A percentile compares a stretch with the other conserved stretches of the same genome.
phyloP scores from a whole-genome alignment of 2,888 invertebrate species.

The Erebia epiphron region DNA sequence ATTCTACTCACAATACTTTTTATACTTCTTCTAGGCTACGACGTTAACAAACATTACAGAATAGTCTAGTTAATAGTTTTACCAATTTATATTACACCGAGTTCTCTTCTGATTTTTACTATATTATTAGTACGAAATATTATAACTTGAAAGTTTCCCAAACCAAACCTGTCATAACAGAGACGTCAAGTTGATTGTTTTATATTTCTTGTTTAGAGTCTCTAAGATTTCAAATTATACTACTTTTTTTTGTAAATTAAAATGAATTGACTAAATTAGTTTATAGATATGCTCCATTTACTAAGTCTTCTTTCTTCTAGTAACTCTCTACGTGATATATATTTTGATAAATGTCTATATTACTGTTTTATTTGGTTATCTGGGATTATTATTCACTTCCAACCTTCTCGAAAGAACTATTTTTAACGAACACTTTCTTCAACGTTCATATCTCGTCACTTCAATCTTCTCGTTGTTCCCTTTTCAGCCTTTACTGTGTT shows the following conservation, averaged over 20 bases:
- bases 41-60: not conserved
- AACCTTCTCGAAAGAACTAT: slow-evolving; percentile 11
- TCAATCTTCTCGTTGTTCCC: slow-evolving; percentile 44
- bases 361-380: not conserved
- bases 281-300: slow-evolving; percentile 9
- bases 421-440: slow-evolving; percentile 8
- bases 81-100: not conserved
- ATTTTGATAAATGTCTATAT: slow-evolving; percentile 4
- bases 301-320: not conserved
- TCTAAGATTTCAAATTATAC: not conserved
- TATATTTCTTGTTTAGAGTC: not conserved
- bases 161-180: not conserved
- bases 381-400: slow-evolving; percentile 3
- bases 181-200: not conserved
- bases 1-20: not conserved
- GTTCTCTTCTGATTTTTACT: not conserved
- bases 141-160: not conserved
- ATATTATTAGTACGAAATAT: not conserved
- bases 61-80: not conserved
- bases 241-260: not conserved
- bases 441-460: slow-evolving; percentile 19
- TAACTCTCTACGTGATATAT: slow-evolving; percentile 8
- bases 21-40: not conserved
- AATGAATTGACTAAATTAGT: slow-evolving; percentile 1
- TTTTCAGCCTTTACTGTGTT: slow-evolving; percentile 46